Base-by-base conservation (phyloP, 2,113 vertebrate species). In the Romanogobio albipinnatus region DNA sequence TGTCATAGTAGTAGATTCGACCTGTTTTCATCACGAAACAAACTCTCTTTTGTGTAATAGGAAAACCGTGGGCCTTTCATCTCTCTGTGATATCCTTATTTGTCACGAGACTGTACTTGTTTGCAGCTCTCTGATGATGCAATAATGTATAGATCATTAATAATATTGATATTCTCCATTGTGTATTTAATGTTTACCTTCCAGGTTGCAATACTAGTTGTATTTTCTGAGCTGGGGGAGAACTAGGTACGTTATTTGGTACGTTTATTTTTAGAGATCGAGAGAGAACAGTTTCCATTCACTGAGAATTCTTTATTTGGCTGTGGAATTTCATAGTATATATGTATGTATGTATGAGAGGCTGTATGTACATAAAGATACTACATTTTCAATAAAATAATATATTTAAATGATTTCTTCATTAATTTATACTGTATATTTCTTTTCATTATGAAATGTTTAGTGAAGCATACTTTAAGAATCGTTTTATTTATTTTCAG, bases 141-240 rank as follows among this genome's bases (percentile, higher is more conserved):
- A 97, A 97, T 97, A 97, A 97, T 97, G 96, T 97, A 97, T 95
- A 97, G 96, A 93, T 94, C 89, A 92, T 94, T 84, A 90, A 56
- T 49, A 91, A 89, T 94, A 94, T 95, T 94, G 95, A 93, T 95
- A 95, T 94, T 90, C 91, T 90, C 94, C 90, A 86, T 91, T 71
- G 89, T 85, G 76, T 95, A 93, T 93, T 93, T 91, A 95, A 93
- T 95, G 92, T 95, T 95, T 90, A 93, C 89, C 90, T 88, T 93
- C 84, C 87, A 92, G 66, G 90, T 93, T 92, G 89, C 90, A 94
- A 94, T 93, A 92, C 90, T 88, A 91, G 91, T 86, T 83, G 88
- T 92, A 91, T 94, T 92, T 92, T 93, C 91, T 80, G 66, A 93
- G 93, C 86, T 88, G 90, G 91, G 88, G 90, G 93, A 90, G 86